Conservation (phyloP, 2,888 invertebrate species). For the Electrophaes corylata region DNA sequence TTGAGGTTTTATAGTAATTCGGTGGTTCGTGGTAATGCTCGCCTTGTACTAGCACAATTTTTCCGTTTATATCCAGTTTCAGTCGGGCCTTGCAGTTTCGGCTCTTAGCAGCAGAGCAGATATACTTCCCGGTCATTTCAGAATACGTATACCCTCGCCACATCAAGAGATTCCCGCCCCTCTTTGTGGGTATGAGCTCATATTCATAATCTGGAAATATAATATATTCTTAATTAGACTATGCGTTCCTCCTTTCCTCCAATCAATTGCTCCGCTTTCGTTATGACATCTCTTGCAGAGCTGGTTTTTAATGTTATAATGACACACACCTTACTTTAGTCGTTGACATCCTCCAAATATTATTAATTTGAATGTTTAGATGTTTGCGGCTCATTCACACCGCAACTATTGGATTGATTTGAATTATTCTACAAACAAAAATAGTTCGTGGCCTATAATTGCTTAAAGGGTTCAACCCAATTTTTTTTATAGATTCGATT, state of each 20-base stretch:
- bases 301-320: too few relatives aligned
- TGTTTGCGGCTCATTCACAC: too few relatives aligned
- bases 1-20: constrained; percentile 13
- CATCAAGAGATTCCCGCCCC: constrained; percentile 47
- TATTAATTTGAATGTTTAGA: too few relatives aligned
- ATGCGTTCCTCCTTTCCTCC: neutral
- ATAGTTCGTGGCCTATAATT: too few relatives aligned
- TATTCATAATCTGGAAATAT: constrained; percentile 27
- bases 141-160: constrained; percentile 51
- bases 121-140: constrained; percentile 43
- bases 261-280: neutral
- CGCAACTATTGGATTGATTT: too few relatives aligned
- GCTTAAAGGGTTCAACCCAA: too few relatives aligned
- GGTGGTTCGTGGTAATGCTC: constrained; percentile 28
- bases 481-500: too few relatives aligned
- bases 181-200: constrained; percentile 30
- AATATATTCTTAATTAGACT: neutral
- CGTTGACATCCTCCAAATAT: too few relatives aligned
- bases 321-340: too few relatives aligned
- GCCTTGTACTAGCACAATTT: constrained; percentile 28
- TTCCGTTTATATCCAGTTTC: constrained; percentile 37
- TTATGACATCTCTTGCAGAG: too few relatives aligned
- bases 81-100: constrained; percentile 45
- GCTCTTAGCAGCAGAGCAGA: constrained; percentile 42
- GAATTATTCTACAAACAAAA: too few relatives aligned